Evolutionary conservation across 2,113 vertebrate species (phyloP), one percentile per base, ranked within the genome.

Genomic region (Poecilia latipinna): DNA sequence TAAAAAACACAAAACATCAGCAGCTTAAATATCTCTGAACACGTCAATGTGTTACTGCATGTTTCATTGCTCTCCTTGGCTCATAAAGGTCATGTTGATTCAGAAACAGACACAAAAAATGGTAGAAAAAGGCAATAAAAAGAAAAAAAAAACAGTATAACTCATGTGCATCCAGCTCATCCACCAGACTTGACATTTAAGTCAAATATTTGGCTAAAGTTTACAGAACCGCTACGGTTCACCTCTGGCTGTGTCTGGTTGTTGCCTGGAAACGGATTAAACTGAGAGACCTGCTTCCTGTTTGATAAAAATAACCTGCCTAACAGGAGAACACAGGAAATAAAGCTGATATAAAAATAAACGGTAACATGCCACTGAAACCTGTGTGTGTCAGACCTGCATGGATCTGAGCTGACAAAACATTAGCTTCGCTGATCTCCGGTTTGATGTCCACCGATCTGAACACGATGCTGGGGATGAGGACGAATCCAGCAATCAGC

Each of bases 381-480:
- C 24, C 37, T 72, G 6, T 69, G 32, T 12, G 7, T 65, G 11
- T 42, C 39, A 48, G 67, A 39, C 24, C 1, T 12, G 70, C 77
- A 10, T 32, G 15, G 61, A 72, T 65, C 24, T 3, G 17, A 22
- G 10, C 0, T 33, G 22, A 44, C 8, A 33, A 61, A 64, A 17
- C 10, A 67, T 65, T 89, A 94, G 91, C 85, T 19, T 81, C 90
- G 35, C 29, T 75, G 85, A 88, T 93, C 24, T 11, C 6, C 24
- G 28, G 3, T 60, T 11, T 73, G 22, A 26, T 29, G 48, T 8
- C 70, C 15, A 57, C 62, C 42, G 85, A 87, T 76, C 75, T 83
- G 77, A 95, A 92, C 76, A 94, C 85, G 17, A 94, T 80, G 70
- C 88, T 95, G 82, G 95, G 95, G 79, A 94, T 82, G 66, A 96